A percentile compares a stretch with the other conserved stretches of the same genome.
Evolutionary conservation across 2,888 invertebrate species (phyloP).

Genomic region (Dynastes hyllus): DNA sequence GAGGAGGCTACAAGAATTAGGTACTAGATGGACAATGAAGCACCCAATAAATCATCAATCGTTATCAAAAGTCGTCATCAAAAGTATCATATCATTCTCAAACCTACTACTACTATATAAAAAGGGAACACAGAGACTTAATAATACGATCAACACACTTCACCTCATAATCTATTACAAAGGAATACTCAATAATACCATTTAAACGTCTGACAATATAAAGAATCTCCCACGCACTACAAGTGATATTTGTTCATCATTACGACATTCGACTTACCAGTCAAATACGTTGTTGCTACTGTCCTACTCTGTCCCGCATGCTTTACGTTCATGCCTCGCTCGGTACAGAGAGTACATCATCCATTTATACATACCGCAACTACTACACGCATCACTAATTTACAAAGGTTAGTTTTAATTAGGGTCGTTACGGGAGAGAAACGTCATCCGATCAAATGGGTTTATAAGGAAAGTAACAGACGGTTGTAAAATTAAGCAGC

Average conservation of each 20-base stretch:
- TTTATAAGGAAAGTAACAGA: not conserved
- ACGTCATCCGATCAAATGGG: constrained; percentile 9
- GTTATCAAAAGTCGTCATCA: too few relatives aligned
- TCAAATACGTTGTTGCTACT: constrained; percentile 1
- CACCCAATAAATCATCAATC: too few relatives aligned
- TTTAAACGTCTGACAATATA: not conserved
- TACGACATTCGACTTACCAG: constrained; percentile 1
- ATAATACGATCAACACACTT: not conserved
- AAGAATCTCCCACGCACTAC: not conserved
- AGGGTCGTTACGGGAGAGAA: constrained; percentile 22
- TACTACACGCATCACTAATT: constrained; percentile 38
- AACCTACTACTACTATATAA: too few relatives aligned
- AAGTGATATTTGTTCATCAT: not conserved
- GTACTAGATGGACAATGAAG: too few relatives aligned
- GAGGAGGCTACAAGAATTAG: too few relatives aligned
- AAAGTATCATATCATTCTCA: too few relatives aligned
- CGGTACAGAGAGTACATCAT: not conserved
- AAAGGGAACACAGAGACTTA: not conserved
- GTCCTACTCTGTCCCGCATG: not conserved
- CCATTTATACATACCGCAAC: constrained; percentile 9
- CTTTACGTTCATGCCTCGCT: not conserved
- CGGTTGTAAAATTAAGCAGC: not conserved
- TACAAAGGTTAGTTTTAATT: constrained; percentile 44
- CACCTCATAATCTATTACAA: not conserved
- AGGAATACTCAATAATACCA: not conserved